These are phyloP conservation scores for Microctonus aethiopoides DNA, from an alignment of 2,888 invertebrate genomes.

Conservation along the genomic window DNA sequence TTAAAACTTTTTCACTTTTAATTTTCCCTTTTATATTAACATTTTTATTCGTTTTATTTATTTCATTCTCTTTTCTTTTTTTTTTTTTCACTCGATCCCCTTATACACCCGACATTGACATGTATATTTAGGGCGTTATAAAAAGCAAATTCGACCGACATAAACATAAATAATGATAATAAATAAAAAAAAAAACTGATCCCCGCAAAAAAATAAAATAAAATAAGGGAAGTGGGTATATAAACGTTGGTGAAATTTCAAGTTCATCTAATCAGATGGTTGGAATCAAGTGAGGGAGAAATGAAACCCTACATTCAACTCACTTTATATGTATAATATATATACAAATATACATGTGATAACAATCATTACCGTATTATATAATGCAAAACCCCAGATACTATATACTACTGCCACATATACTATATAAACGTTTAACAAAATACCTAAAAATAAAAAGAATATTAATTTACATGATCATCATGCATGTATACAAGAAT, in stretches of 20 bases:
- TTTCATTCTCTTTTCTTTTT: no score
- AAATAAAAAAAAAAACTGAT: background rate
- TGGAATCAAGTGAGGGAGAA: background rate
- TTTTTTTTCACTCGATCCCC: background rate
- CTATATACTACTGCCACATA: no score
- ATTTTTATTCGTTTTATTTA: background rate
- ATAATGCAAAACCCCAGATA: no score
- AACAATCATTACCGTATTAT: background rate
- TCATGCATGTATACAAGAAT: background rate
- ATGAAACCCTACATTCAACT: background rate
- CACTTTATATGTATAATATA: no score
- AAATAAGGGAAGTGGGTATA: background rate
- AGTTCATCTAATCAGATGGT: background rate
- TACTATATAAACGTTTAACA: background rate
- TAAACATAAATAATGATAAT: background rate
- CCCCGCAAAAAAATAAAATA: background rate
- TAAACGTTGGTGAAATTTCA: background rate
- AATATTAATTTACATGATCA: background rate
- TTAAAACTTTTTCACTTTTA: slow-evolving; percentile 21
- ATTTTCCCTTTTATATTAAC: slow-evolving; percentile 9
- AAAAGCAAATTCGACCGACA: background rate
- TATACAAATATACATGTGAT: background rate
- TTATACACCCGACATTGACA: background rate
- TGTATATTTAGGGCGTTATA: background rate
- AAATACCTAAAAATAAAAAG: background rate